A percentile compares a stretch with the other conserved stretches of the same genome.
Conservation (phyloP, 1,140 invertebrate genomes). For the Sycobia sp. region DNA sequence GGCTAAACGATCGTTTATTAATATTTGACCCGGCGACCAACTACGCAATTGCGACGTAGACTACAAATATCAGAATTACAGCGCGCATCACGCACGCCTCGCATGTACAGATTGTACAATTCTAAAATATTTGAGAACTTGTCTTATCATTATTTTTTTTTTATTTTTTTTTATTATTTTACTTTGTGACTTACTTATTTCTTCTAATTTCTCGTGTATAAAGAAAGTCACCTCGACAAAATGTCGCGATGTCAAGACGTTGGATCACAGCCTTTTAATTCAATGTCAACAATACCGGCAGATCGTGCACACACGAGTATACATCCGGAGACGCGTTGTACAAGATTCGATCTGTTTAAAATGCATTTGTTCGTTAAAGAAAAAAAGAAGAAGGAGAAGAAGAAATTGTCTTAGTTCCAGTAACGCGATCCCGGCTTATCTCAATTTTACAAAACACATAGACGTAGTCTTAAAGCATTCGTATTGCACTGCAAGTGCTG, state of each 20-base stretch:
- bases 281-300: constrained; percentile 35
- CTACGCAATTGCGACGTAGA: constrained; percentile 12
- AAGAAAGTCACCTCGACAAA: constrained; percentile 30
- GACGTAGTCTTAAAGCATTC: constrained; percentile 21
- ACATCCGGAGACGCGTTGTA: constrained; percentile 21
- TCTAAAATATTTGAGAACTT: constrained; percentile 22
- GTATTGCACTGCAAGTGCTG: neutral
- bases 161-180: constrained; percentile 16
- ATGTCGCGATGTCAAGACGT: constrained; percentile 30
- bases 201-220: constrained; percentile 25
- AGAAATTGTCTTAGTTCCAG: neutral
- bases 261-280: constrained; percentile 37
- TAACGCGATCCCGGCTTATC: neutral
- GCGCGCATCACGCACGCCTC: neutral
- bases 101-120: constrained; percentile 1
- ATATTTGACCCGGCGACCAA: constrained; percentile 12
- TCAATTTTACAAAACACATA: neutral
- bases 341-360: constrained; percentile 19
- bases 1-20: no score
- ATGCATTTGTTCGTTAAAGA: constrained; percentile 14
- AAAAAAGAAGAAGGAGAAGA: no score
- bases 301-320: constrained; percentile 19
- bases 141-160: constrained; percentile 13
- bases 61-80: neutral
- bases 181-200: constrained; percentile 17